These are phyloP conservation scores for Cerceris ruficornis DNA, from an alignment of 2,888 invertebrate species.

Conservation along the genomic window DNA sequence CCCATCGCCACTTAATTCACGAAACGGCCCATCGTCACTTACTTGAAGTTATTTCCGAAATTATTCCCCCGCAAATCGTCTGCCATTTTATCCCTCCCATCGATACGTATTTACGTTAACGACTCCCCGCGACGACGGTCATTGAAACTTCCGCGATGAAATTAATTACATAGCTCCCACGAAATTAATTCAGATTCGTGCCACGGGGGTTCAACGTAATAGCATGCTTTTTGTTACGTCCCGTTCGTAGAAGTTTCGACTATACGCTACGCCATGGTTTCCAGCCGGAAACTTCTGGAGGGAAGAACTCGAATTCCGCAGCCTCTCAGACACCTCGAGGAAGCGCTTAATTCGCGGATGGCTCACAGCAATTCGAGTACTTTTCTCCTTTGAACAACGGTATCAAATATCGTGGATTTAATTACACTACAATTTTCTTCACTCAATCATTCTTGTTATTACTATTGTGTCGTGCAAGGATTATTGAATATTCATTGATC, in stretches of 20 bases:
- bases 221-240: constrained; percentile 30
- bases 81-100: neutral
- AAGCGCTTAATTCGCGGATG: constrained; percentile 30
- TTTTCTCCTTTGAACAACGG: constrained; percentile 52
- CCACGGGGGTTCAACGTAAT: constrained; percentile 16
- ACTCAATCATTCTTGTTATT: too few species aligned
- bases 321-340: constrained; percentile 33
- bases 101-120: neutral
- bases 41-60: too few species aligned
- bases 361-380: constrained; percentile 18
- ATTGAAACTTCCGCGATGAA: constrained; percentile 6
- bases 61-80: too few species aligned
- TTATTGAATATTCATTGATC: too few species aligned
- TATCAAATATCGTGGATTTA: constrained; percentile 38
- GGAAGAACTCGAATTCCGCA: constrained; percentile 47
- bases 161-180: constrained; percentile 20
- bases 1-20: too few species aligned
- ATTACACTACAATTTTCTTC: neutral
- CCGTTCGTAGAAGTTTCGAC: constrained; percentile 29
- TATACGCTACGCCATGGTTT: constrained; percentile 31
- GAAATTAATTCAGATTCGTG: constrained; percentile 26
- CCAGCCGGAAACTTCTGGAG: constrained; percentile 40
- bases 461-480: too few species aligned
- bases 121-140: constrained; percentile 8
- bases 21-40: too few species aligned